phyloP scores from a whole-genome alignment of 1,140 invertebrate species.

The Monochamus saltuarius region DNA sequence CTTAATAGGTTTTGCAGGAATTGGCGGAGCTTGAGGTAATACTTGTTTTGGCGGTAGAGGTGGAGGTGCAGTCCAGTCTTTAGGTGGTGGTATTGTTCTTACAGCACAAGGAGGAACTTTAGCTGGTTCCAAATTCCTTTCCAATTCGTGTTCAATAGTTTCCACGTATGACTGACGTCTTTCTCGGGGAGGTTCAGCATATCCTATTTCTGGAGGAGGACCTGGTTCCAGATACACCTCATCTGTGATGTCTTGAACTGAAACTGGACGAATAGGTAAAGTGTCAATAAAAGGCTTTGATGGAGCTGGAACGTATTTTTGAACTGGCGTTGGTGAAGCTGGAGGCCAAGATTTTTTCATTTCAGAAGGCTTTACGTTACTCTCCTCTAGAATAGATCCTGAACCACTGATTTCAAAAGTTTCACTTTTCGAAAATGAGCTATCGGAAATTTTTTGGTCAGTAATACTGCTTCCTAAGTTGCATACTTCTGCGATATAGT shows the following conservation, averaged over 20 bases:
- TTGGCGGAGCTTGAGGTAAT: constrained; percentile 50
- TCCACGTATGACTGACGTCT: constrained; percentile 59
- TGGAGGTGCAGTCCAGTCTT: constrained; percentile 45
- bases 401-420: constrained; percentile 19
- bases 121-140: constrained; percentile 57
- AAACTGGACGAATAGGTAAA: constrained; percentile 45
- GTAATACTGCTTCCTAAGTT: constrained; percentile 32
- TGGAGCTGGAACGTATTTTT: constrained; percentile 53
- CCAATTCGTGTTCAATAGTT: constrained; percentile 59
- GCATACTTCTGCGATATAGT: constrained; percentile 49
- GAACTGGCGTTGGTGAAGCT: constrained; percentile 22
- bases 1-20: constrained; percentile 49
- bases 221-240: constrained; percentile 61
- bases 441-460: constrained; percentile 20
- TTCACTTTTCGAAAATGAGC: constrained; percentile 13
- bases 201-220: constrained; percentile 66
- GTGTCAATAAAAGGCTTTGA: constrained; percentile 37
- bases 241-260: constrained; percentile 50
- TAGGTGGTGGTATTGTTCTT: constrained; percentile 54
- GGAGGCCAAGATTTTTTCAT: constrained; percentile 53
- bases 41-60: constrained; percentile 55
- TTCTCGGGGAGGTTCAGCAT: constrained; percentile 53
- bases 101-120: constrained; percentile 58
- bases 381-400: constrained; percentile 53
- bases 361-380: constrained; percentile 47